phyloP scores from a whole-genome alignment of 35 echinoderm and acorn worm genomes.

The Lytechinus variegatus region DNA sequence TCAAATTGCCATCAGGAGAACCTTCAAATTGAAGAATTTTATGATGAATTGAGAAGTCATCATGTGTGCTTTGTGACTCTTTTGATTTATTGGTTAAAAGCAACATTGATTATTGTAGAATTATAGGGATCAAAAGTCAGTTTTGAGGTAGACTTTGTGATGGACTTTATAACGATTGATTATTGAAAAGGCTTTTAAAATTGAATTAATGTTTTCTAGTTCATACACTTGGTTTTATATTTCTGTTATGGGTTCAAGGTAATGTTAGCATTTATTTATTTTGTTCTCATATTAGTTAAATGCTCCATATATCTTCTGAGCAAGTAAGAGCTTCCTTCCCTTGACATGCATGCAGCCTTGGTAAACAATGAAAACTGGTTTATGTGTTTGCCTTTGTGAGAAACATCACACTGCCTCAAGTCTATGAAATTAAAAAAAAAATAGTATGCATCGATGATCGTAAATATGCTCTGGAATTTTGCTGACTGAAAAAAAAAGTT shows the following conservation, averaged over 20 bases:
- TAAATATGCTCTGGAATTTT: too few species aligned
- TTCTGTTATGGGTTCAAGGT: neutral
- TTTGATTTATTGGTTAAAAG: neutral
- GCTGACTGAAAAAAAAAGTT: neutral
- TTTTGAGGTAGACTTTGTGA: neutral
- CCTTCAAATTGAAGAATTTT: neutral
- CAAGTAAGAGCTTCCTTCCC: neutral
- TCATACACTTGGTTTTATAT: neutral
- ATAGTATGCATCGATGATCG: too few species aligned
- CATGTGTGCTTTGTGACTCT: neutral
- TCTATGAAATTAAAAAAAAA: neutral
- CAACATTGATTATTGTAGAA: neutral
- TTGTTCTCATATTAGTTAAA: neutral
- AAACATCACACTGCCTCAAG: neutral
- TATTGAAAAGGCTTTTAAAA: neutral
- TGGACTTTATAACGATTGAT: neutral
- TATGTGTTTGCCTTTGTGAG: neutral
- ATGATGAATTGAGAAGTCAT: neutral
- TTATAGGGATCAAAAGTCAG: neutral
- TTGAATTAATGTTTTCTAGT: too few species aligned
- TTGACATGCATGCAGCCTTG: neutral
- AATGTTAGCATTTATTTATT: neutral
- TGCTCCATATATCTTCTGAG: neutral
- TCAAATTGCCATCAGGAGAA: neutral
- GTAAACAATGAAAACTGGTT: neutral